These are phyloP conservation scores for Mastigias papua DNA, from an alignment of 30 jellyfish, hydroid and myxozoan genomes.

Conservation along the genomic window DNA sequence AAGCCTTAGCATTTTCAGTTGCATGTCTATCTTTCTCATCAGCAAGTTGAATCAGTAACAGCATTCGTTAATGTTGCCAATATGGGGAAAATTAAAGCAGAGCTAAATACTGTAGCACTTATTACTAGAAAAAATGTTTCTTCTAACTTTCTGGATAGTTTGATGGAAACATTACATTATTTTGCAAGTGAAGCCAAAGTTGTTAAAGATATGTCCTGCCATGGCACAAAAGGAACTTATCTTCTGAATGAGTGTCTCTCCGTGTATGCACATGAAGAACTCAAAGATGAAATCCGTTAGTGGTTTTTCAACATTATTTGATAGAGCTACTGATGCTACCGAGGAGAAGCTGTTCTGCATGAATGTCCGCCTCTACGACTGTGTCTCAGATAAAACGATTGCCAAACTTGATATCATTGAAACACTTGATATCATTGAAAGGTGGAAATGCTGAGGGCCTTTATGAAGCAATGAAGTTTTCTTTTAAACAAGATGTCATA, in stretches of 20 bases:
- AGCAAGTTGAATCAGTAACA: conserved; percentile 17
- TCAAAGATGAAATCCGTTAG: not conserved
- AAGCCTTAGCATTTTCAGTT: too few relatives aligned
- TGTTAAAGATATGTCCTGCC: conserved; percentile 20
- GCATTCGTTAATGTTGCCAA: conserved; percentile 10
- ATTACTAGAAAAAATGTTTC: conserved; percentile 15
- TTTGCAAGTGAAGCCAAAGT: conserved; percentile 28
- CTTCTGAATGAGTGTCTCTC: conserved; percentile 56
- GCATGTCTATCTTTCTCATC: too few relatives aligned
- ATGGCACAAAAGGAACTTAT: conserved; percentile 12
- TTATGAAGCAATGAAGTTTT: conserved; percentile 3
- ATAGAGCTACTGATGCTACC: conserved; percentile 1
- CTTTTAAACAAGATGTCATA: conserved; percentile 15
- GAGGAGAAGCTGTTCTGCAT: conserved; percentile 23
- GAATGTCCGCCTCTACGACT: conserved; percentile 7
- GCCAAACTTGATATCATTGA: not conserved
- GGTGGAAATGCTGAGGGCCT: conserved; percentile 42
- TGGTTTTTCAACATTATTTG: not conserved
- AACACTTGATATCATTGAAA: not conserved
- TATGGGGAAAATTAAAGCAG: conserved; percentile 2
- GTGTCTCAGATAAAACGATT: not conserved
- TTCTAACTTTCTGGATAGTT: conserved; percentile 5
- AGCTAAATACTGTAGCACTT: conserved; percentile 17
- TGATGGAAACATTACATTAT: conserved; percentile 8
- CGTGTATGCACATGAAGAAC: conserved; percentile 28